Percentiles rank a stretch among this genome's conserved stretches.
These are phyloP conservation scores for Clavelina lepadiformis DNA, from an alignment of 23 tunicate genomes.

Conservation along the genomic window DNA sequence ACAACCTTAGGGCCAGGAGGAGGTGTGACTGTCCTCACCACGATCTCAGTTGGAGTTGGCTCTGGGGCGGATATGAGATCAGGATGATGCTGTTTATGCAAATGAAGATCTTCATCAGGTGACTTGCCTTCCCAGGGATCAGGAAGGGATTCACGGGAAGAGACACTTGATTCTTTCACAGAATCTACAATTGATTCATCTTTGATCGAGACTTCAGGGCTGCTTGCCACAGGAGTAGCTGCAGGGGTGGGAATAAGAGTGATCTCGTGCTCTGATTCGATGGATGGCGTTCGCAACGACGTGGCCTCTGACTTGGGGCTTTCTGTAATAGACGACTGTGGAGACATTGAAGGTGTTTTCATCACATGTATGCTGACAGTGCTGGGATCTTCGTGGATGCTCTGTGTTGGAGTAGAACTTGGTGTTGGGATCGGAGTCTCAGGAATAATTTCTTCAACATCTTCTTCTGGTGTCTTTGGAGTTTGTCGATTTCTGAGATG, in stretches of 20 bases:
- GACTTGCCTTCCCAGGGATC: slow-evolving; percentile 33
- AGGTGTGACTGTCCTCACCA: slow-evolving; percentile 53
- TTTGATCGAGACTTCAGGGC: slow-evolving; percentile 8
- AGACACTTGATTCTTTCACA: too few species aligned
- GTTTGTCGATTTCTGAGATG: not conserved
- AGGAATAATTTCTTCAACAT: not conserved
- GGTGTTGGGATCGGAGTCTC: slow-evolving; percentile 22
- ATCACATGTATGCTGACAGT: not conserved
- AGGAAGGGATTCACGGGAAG: not conserved
- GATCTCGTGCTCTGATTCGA: not conserved
- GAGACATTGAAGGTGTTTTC: slow-evolving; percentile 41
- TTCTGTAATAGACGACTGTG: slow-evolving; percentile 41
- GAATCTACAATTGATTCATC: not conserved
- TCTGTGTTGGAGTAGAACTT: not conserved
- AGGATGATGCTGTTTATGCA: not conserved
- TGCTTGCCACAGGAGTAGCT: slow-evolving; percentile 18
- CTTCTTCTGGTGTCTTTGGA: not conserved
- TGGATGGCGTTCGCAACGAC: not conserved
- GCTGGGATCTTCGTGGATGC: not conserved
- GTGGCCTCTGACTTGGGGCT: not conserved
- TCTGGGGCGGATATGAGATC: slow-evolving; percentile 5
- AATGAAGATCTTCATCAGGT: slow-evolving; percentile 8
- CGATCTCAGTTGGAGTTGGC: slow-evolving; percentile 28
- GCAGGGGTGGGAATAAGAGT: slow-evolving; percentile 5
- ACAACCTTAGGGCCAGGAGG: slow-evolving; percentile 6